Percentiles rank a stretch among this genome's conserved stretches.
Conservation (phyloP, 2,113 vertebrate genomes). For the Cygnus buccinator region DNA sequence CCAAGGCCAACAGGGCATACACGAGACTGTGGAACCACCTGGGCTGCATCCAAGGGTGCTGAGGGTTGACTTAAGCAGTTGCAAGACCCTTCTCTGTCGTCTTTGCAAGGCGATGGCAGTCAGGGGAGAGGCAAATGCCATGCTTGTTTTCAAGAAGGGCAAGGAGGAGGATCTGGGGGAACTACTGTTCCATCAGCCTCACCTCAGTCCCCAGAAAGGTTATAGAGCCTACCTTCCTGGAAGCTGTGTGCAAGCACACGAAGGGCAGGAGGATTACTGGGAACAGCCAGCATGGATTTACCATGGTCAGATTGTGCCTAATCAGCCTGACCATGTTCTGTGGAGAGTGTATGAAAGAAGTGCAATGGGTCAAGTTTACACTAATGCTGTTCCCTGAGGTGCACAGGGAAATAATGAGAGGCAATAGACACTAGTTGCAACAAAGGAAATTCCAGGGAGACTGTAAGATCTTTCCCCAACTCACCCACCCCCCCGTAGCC, state of each 20-base stretch:
- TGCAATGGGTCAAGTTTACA: not conserved
- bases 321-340: accelerated
- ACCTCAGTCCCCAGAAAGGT: not conserved
- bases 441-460: not conserved
- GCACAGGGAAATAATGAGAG: not conserved
- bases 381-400: not conserved
- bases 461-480: too few relatives aligned
- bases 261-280: not conserved
- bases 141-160: not conserved
- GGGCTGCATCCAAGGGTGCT: not conserved
- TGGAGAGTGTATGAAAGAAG: not conserved
- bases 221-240: not conserved
- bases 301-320: not conserved
- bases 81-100: not conserved
- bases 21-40: not conserved
- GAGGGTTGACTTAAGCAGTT: not conserved
- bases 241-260: not conserved
- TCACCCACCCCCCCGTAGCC: too few relatives aligned
- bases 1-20: not conserved
- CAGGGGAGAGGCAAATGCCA: not conserved
- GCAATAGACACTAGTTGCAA: not conserved
- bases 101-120: not conserved
- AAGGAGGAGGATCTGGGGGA: not conserved
- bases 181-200: not conserved
- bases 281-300: not conserved